Evolutionary conservation across 2,888 invertebrate species (phyloP), one percentile per base, ranked within the genome.

Genomic region (Coelopa pilipes): DNA sequence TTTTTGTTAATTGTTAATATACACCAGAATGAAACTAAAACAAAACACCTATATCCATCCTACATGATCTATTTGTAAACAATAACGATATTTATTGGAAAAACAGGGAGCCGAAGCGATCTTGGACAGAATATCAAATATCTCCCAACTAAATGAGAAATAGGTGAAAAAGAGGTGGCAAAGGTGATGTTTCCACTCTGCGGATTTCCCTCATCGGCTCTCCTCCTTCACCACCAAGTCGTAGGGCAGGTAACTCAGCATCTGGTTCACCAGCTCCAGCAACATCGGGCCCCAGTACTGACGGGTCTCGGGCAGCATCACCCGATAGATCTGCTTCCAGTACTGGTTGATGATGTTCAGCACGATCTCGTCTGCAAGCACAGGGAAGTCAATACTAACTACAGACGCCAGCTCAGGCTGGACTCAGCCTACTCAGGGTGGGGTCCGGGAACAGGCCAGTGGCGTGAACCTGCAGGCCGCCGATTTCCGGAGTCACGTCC

Each of bases 381-480:
- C 34, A 72, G 47, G 53, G 71, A 46, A 13, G 17, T 10, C 34
- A n/a, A 72, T 67, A 34, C 46, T 34, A 53, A 15, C 7, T 34
- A 34, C 34, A 34, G 34, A 34, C 2, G 34, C 4, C 34, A 34
- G 34, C n/a, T 50, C 69, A 1, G 49, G 50, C 11, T 45, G n/a
- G n/a, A n/a, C n/a, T n/a, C n/a, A 15, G 89, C 92, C 90, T 87
- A 93, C 93, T 92, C 73, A 93, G 84, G 70, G 90, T 90, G 1
- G 92, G 91, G 80, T 92, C 91, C 65, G 89, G 88, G 82, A 91
- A 90, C 7, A 91, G 83, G 76, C 92, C 92, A 46, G 89, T 89
- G 17, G 92, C 89, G 78, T 88, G 89, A 5, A 92, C 85, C 75
- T 89, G 89, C 89, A 93, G 89, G 73, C 89, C 89, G 12, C 90